These are phyloP conservation scores for Cassiopea andromeda DNA, from an alignment of 30 jellyfish, hydroid and myxozoan species.

Conservation along the genomic window DNA sequence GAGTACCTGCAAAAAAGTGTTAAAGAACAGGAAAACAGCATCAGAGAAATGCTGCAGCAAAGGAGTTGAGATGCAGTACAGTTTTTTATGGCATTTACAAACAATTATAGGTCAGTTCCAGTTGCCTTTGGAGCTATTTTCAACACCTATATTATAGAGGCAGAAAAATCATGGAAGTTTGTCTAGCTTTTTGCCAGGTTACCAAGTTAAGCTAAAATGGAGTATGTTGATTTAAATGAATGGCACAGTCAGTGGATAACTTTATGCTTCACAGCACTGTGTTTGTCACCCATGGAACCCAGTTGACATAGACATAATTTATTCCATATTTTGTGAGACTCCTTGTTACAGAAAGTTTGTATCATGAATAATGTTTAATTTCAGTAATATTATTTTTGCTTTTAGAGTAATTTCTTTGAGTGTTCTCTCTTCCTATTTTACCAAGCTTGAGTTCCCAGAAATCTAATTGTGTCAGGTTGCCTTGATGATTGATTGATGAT, in stretches of 20 bases:
- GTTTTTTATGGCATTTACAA: not conserved
- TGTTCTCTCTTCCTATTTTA: not conserved
- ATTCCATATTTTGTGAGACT: not conserved
- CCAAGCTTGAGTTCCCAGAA: too few species aligned
- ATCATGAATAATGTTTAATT: not conserved
- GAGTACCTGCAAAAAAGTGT: constrained; percentile 92
- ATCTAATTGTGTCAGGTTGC: too few species aligned
- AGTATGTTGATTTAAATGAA: not conserved
- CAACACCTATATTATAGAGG: not conserved
- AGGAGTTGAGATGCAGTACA: constrained; percentile 18
- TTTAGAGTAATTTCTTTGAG: not conserved
- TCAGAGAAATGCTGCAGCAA: constrained; percentile 97
- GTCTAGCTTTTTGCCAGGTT: not conserved
- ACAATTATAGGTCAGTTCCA: not conserved
- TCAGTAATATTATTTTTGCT: too few species aligned
- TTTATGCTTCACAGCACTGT: not conserved
- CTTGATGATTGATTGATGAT: too few species aligned
- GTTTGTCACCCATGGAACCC: not conserved
- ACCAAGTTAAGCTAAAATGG: not conserved
- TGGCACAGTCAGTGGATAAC: not conserved
- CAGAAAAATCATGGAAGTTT: not conserved
- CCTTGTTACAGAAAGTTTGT: not conserved
- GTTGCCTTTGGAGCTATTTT: not conserved
- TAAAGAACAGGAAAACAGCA: constrained; percentile 97
- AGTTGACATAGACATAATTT: not conserved